Percentiles rank a stretch among this genome's conserved stretches.
phyloP scores from a whole-genome alignment of 2,888 invertebrate species.

The Lacanobia wlatinum region DNA sequence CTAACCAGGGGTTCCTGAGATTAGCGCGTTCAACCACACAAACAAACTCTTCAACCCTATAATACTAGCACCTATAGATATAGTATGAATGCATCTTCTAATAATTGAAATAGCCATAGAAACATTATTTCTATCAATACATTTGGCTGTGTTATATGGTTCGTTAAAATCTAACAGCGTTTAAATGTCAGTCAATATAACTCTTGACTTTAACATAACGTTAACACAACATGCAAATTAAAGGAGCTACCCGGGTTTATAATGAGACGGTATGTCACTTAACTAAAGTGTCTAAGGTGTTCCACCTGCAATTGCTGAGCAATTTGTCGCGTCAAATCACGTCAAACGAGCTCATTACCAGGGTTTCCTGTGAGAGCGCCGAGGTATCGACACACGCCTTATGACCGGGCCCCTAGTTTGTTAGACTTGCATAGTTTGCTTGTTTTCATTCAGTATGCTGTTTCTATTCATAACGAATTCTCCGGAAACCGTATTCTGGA shows the following conservation, averaged over 20 bases:
- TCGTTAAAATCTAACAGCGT: neutral
- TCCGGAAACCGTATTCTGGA: neutral
- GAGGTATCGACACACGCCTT: conserved; percentile 32
- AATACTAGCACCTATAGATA: no score
- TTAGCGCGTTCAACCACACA: no score
- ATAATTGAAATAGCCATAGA: neutral
- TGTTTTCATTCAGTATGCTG: conserved; percentile 20
- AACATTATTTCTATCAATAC: neutral
- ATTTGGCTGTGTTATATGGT: neutral
- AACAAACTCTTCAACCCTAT: no score
- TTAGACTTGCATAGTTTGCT: conserved; percentile 31
- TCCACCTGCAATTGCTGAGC: conserved; percentile 67
- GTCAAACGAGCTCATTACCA: conserved; percentile 81
- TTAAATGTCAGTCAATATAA: conserved; percentile 19
- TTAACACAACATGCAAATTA: conserved; percentile 47
- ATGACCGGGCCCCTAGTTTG: conserved; percentile 32
- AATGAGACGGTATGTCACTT: conserved; percentile 48
- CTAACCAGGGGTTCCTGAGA: no score
- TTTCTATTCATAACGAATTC: conserved; percentile 16
- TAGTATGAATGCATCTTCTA: no score
- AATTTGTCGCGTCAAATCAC: conserved; percentile 83
- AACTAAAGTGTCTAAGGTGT: conserved; percentile 53
- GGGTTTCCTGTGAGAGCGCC: conserved; percentile 42
- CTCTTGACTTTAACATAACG: conserved; percentile 16
- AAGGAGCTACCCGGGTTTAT: conserved; percentile 41